These are phyloP conservation scores for Gasterosteus aculeatus DNA, from an alignment of 2,113 vertebrate genomes.

Conservation along the genomic window DNA sequence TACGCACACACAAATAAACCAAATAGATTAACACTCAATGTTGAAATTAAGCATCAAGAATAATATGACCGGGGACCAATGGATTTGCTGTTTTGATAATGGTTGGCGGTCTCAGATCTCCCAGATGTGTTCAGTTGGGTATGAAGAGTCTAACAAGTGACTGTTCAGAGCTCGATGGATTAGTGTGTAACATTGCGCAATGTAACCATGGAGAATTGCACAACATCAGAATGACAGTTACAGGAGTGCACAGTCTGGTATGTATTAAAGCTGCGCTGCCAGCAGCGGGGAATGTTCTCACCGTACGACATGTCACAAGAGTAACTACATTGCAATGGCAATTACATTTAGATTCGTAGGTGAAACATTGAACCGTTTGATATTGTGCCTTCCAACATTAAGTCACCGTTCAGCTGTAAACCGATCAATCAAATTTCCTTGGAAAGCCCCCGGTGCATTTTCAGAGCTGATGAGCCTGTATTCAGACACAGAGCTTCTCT, in stretches of 20 bases:
- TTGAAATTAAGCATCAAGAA: neutral
- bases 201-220: slow-evolving; percentile 5
- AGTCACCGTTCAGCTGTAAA: neutral
- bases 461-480: slow-evolving; percentile 66
- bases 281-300: neutral
- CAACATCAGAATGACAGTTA: slow-evolving; percentile 7
- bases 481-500: slow-evolving; percentile 52
- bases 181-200: slow-evolving; percentile 29
- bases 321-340: neutral
- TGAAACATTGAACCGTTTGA: neutral
- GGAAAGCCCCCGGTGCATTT: slow-evolving; percentile 74
- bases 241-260: slow-evolving; percentile 1
- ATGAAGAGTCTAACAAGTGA: neutral
- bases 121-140: neutral
- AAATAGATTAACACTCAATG: neutral
- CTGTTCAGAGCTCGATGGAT: neutral
- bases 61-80: neutral
- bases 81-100: neutral
- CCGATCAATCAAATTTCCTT: slow-evolving; percentile 7
- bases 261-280: neutral
- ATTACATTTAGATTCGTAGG: neutral
- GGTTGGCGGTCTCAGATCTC: neutral
- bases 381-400: neutral
- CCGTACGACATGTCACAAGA: neutral
- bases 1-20: neutral